Conservation (phyloP, 2,888 invertebrate species). For the Ischnura elegans region DNA sequence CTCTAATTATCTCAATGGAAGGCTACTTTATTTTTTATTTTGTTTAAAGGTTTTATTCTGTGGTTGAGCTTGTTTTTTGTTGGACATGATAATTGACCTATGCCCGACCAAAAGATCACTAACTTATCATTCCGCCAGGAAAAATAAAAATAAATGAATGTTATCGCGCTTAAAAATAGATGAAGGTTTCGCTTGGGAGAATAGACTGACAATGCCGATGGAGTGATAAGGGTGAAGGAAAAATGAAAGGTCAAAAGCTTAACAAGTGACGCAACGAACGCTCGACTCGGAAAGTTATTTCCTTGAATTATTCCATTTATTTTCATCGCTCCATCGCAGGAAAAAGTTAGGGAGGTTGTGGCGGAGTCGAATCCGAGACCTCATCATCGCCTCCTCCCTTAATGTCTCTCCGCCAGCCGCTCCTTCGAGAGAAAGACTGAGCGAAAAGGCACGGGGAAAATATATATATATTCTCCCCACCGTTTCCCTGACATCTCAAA, state of each 20-base stretch:
- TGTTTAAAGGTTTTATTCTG: too few relatives aligned
- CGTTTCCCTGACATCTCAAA: background rate
- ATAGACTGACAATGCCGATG: background rate
- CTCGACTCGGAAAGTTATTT: background rate
- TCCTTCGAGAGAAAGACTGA: background rate
- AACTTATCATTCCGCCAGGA: background rate
- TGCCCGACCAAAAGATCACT: too few relatives aligned
- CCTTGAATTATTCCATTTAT: conserved; percentile 22
- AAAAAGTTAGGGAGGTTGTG: background rate
- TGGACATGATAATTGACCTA: too few relatives aligned
- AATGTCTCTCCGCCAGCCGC: background rate
- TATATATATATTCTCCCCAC: background rate
- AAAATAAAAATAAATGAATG: background rate
- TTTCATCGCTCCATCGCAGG: background rate
- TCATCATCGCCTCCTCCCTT: background rate
- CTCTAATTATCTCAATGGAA: too few relatives aligned
- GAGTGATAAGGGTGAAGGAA: background rate
- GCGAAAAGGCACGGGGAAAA: too few relatives aligned
- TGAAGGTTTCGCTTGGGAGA: too few relatives aligned
- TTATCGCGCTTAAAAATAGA: background rate
- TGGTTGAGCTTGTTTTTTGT: too few relatives aligned
- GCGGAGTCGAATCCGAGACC: background rate
- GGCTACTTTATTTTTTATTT: too few relatives aligned
- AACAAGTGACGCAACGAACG: conserved; percentile 14
- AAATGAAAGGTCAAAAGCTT: background rate